Evolutionary conservation across 2,113 vertebrate species (phyloP), one percentile per base, ranked within the genome.

Genomic region (Mirza zaza): DNA sequence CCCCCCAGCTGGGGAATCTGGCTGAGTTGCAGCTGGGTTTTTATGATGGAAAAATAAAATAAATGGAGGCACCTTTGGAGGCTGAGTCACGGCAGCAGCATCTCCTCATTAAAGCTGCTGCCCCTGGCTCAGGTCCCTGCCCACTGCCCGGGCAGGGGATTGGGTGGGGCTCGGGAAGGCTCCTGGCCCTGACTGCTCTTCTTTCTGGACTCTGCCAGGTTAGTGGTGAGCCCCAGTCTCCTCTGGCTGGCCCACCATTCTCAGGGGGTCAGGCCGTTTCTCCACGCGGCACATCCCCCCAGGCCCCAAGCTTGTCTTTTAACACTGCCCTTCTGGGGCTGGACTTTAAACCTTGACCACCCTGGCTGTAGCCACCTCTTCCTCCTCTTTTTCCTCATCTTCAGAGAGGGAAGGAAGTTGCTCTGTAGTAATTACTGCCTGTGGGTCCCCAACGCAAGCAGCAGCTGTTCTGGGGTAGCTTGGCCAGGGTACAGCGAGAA

Each of bases 351-450:
- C 98, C 92, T 39, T 96, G 97, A 97, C 98, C 98, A 97, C 98
- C 98, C 98, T 97, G 98, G 97, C 39, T 34, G 3, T 5, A 7
- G 18, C 63, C 39, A 6, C 90, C 17, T 14, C 32, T 61, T 34
- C 11, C 42, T 73, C 13, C 36, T 57, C 13, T 15, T 11, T 3
- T 4, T 45, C 27, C 48, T 95, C 87, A 59, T 89, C 79, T 81
- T 89, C 98, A 96, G 97, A 98, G 98, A 98, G 98, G 98, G 98
- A 98, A 99, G 98, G 98, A 99, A 98, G 98, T 98, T 98, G 98
- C 98, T 99, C 97, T 98, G 98, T 97, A 98, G 98, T 99, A 98
- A 99, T 99, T 99, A 99, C 98, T 98, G 98, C 98, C 99, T 98
- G 98, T 98, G 97, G 99, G 99, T 99, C 98, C 99, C 94, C 98